phyloP scores from a whole-genome alignment of 2,888 invertebrate species.

The Phasia obesa region DNA sequence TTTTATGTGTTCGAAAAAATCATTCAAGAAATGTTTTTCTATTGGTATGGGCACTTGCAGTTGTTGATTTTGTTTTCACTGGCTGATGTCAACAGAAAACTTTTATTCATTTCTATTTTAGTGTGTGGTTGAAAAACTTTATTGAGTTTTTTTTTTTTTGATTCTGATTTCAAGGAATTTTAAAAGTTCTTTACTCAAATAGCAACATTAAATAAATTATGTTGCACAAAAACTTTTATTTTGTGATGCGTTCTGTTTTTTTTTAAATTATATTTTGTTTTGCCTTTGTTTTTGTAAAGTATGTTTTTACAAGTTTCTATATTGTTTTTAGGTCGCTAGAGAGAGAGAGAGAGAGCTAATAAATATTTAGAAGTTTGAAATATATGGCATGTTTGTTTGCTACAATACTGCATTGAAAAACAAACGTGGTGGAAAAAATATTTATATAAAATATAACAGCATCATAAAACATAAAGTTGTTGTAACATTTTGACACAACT shows the following conservation, averaged over 20 bases:
- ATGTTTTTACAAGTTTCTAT: conserved; percentile 12
- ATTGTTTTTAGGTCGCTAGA: conserved; percentile 56
- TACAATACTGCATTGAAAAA: too few relatives aligned
- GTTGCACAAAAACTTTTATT: conserved; percentile 44
- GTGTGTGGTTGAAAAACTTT: neutral
- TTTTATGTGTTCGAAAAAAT: too few relatives aligned
- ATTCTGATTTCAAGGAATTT: conserved; percentile 18
- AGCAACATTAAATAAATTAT: conserved; percentile 49
- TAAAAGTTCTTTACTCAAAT: conserved; percentile 1
- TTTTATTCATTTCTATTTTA: too few relatives aligned
- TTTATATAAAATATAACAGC: too few relatives aligned
- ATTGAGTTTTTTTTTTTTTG: conserved; percentile 13
- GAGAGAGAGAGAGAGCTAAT: conserved; percentile 66
- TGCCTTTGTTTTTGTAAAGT: conserved; percentile 16
- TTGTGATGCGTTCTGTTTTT: conserved; percentile 51
- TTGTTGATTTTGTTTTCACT: too few relatives aligned
- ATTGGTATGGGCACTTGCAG: too few relatives aligned
- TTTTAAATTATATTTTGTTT: conserved; percentile 19
- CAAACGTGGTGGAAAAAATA: too few relatives aligned
- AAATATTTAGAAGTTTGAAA: conserved; percentile 56
- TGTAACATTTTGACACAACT: too few relatives aligned
- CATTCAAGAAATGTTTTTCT: too few relatives aligned
- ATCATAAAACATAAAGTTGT: too few relatives aligned
- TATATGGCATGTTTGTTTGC: too few relatives aligned
- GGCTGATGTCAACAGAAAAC: too few relatives aligned